phyloP scores from a whole-genome alignment of 2,113 vertebrate species.

The Ameiurus melas region DNA sequence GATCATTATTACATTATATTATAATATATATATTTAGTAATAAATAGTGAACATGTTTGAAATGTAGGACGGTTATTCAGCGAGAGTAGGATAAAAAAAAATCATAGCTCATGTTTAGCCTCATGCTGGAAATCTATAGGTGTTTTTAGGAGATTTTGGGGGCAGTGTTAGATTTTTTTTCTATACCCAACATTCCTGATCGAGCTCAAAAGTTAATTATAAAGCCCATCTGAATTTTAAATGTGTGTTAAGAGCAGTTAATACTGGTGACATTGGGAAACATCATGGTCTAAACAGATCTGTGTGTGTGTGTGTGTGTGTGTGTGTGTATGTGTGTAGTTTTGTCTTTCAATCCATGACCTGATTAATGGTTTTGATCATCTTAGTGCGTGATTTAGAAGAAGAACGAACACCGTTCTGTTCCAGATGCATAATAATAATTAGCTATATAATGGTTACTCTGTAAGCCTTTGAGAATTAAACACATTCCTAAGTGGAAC shows the following conservation, averaged over 20 bases:
- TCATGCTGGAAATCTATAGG: not conserved
- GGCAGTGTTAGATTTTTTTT: not conserved
- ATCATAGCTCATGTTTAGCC: not conserved
- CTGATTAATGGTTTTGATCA: not conserved
- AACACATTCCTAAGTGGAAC: not conserved
- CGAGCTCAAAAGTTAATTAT: not conserved
- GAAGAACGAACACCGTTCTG: not conserved
- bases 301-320: not conserved
- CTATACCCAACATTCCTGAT: not conserved
- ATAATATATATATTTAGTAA: too few relatives aligned
- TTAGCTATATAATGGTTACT: not conserved
- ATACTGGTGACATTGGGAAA: not conserved
- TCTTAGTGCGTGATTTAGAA: not conserved
- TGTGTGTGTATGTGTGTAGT: not conserved
- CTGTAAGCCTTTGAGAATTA: constrained; percentile 16
- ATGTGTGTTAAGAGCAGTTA: not conserved
- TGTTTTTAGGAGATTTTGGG: not conserved
- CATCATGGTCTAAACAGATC: not conserved
- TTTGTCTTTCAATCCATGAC: not conserved
- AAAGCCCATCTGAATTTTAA: not conserved
- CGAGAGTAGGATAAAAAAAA: not conserved
- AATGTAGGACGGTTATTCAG: not conserved
- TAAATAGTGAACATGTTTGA: not conserved
- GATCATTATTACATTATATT: not conserved
- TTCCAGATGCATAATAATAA: constrained; percentile 16